Evolutionary conservation across 2,888 invertebrate genomes (phyloP), one percentile per base, ranked within the genome.

Genomic region (Hypselothyrea guttata): DNA sequence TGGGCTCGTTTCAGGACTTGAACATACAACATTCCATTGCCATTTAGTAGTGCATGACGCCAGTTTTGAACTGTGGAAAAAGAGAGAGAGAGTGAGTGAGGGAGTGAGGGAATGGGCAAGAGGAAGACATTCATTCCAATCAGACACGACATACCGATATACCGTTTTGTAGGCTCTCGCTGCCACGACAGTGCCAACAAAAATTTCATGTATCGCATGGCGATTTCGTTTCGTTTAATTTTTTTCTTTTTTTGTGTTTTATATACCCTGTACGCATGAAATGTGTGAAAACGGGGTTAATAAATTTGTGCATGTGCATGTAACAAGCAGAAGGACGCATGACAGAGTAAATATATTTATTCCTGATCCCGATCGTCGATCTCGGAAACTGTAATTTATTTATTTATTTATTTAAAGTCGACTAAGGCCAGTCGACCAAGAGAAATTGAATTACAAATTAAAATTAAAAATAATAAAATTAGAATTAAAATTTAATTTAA

Each of bases 151-250:
- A 46, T 48, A 46, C 38, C 61, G 47, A 48, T 71, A 48, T 51
- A 34, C 18, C 48, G 52, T 49, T n/a, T 59, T 45, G 72, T 69
- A 69, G 67, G 68, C 72, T 53, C 34, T 35, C 31, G 42, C 38
- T 9, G 3, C 33, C 35, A 33, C 30, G 28, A 33, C 31, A 59
- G 49, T 68, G 48, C 49, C 62, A 54, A 40, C 62, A 54, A 40
- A 72, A 68, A 68, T 68, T 45, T 62, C 69, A 68, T 55, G 63
- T 62, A 68, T 52, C 57, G 62, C 69, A 40, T 52, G 52, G 22
- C 9, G 31, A 9, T 49, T 37, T 9, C n/a, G 7, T 34, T 31
- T 45, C 7, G 4, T 7, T 46, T 30, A 3, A 5, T 11, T 30
- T 9, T 15, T 9, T n/a, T 30, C 27, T 16, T 28, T 28, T 15